phyloP scores from a whole-genome alignment of 2,797 vertebrate species.

The Melanotaenia parkinsoni region DNA sequence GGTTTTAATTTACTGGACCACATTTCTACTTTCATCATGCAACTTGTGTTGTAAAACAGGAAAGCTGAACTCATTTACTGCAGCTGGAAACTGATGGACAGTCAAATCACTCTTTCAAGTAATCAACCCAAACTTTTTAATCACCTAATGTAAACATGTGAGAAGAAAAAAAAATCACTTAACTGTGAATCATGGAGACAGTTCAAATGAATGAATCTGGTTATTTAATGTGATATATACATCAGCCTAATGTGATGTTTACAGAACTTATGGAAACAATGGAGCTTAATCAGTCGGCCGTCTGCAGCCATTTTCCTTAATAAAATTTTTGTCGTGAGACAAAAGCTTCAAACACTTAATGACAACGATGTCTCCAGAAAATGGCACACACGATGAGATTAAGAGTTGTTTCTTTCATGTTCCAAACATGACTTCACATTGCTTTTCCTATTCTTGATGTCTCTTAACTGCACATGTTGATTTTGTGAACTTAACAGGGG shows the following conservation, averaged over 20 bases:
- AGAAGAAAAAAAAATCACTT: conserved; percentile 11
- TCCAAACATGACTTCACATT: not conserved
- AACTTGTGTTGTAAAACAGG: not conserved
- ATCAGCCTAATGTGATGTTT: conserved; percentile 46
- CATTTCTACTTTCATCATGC: not conserved
- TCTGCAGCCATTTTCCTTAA: conserved; percentile 58
- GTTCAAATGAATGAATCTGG: not conserved
- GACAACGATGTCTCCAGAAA: conserved; percentile 47
- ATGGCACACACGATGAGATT: not conserved
- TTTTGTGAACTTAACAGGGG: too few relatives aligned
- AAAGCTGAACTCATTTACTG: conserved; percentile 1
- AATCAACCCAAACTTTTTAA: conserved; percentile 26
- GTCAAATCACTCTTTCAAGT: conserved; percentile 10
- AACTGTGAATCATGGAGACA: conserved; percentile 1
- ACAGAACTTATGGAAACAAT: conserved; percentile 50
- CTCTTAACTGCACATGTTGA: not conserved
- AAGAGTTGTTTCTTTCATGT: not conserved
- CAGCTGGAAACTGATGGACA: conserved; percentile 18
- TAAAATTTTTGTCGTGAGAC: conserved; percentile 63
- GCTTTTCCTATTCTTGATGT: not conserved
- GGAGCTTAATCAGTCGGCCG: conserved; percentile 52
- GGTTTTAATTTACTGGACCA: not conserved
- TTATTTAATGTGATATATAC: conserved; percentile 25
- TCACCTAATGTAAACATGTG: conserved; percentile 8
- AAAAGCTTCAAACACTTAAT: conserved; percentile 43